phyloP scores from a whole-genome alignment of 2,888 invertebrate genomes.

The Cyclophora punctaria region DNA sequence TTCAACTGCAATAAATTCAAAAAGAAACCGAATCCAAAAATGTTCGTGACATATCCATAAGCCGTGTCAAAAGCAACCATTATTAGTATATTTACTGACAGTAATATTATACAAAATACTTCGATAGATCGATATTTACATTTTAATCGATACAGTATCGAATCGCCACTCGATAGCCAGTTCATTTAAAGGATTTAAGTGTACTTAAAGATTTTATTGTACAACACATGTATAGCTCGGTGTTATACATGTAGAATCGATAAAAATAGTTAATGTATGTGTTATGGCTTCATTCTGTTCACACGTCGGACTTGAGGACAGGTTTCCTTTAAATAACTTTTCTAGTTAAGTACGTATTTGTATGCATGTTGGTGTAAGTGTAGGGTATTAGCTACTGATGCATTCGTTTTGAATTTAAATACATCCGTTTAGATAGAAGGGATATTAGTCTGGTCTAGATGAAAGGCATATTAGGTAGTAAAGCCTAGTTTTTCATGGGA shows the following conservation, averaged over 20 bases:
- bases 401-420: too few relatives aligned
- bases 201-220: neutral
- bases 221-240: neutral
- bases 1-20: conserved; percentile 24
- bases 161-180: conserved; percentile 20
- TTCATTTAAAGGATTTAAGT: conserved; percentile 10
- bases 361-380: too few relatives aligned
- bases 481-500: too few relatives aligned
- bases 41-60: conserved; percentile 21
- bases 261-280: conserved; percentile 12
- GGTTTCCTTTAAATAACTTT: conserved; percentile 3
- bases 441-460: too few relatives aligned
- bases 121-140: conserved; percentile 37
- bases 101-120: conserved; percentile 50
- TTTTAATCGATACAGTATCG: conserved; percentile 44
- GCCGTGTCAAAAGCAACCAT: conserved; percentile 35
- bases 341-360: too few relatives aligned
- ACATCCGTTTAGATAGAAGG: too few relatives aligned
- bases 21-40: conserved; percentile 26
- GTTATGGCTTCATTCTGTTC: conserved; percentile 18
- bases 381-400: too few relatives aligned
- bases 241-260: conserved; percentile 11
- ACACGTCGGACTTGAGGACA: conserved; percentile 5
- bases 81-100: conserved; percentile 43
- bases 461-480: too few relatives aligned